Evolutionary conservation across 2,888 invertebrate genomes (phyloP), one percentile per base, ranked within the genome.

Genomic region (Epinotia nisella): DNA sequence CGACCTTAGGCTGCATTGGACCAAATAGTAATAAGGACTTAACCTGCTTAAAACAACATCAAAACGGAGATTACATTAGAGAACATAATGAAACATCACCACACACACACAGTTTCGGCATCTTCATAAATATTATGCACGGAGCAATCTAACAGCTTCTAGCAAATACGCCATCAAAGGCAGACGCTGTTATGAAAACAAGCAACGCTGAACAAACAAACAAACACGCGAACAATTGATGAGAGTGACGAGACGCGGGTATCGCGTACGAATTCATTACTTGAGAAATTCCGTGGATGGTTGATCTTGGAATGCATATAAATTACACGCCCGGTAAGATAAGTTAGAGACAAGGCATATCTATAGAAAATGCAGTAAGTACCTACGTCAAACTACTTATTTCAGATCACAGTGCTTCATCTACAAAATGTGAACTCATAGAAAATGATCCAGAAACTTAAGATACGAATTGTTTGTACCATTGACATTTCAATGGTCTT

Each of bases 151-250:
- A 82, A 85, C 88, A 89, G 87, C 87, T 85, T 81, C 78, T 82
- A 87, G 90, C 90, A 92, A 88, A 89, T 80, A 85, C 82, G 83
- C 87, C 89, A 89, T 91, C 92, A 91, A 91, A 92, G 90, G 90
- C 91, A 90, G 89, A 88, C 90, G 88, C 83, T 91, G 91, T 91
- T 92, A 92, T 91, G 91, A 93, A 92, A 93, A 93, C 92, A 93
- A 90, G 88, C 90, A 89, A 83, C 89, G 85, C 82, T 85, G 87
- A 90, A 88, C 88, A 92, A 91, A 92, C 87, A 90, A 90, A 90
- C 90, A 91, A 88, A 90, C 89, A 90, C 82, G 85, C 83, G 86
- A 89, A 92, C 92, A 93, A 92, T 92, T 90, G 91, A 91, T 87
- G 90, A 89, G 88, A 87, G 85, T 83, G 85, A 82, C 83, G 83